Base-by-base conservation (phyloP, 2,797 vertebrate genomes). In the Ptychadena robeensis region DNA sequence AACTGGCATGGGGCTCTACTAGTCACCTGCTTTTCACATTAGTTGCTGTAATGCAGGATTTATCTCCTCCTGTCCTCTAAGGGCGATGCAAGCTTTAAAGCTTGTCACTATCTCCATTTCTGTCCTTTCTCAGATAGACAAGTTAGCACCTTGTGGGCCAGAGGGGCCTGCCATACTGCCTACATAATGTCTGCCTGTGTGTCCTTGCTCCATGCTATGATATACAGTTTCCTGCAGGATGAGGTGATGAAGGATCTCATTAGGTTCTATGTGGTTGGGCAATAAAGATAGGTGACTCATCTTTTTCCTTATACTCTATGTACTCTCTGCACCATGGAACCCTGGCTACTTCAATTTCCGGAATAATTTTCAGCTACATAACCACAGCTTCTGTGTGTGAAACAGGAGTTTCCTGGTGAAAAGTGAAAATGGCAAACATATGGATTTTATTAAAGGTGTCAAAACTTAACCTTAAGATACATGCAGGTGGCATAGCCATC, bases 21-120 rank as follows among this genome's bases (percentile, higher is more conserved):
- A 38, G 34, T 10, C 38, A 63, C 37, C 67, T 82, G 81, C 35
- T 65, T 71, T 71, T 59, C 57, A 25, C 74, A 82, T 82, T 72
- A 78, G 35, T 14, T 30, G 25, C 28, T 67, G 65, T 25, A 11
- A 82, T 59, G 18, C 11, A 28, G 59, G 25, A 32, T n/a, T 9
- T 25, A 22, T 82, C 34, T 67, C 53, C 63, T 75, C 37, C 37
- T 73, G 38, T 68, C 71, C 63, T 75, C 66, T 70, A 63, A 76
- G 22, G 40, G 22, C 37, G 35, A 57, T 70, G 48, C 75, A 15
- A 38, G 48, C 69, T 32, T n/a, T 61, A 63, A 66, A 64, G n/a
- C 48, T 37, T 74, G 48, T 76, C 44, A n/a, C 2, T 38, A 37
- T 61, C 57, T 63, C 27, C 37, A 73, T 32, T 37, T 15, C 61